Percentiles rank a stretch among this genome's conserved stretches.
Evolutionary conservation across 2,113 vertebrate species (phyloP).

Genomic region (Callionymus lyra): DNA sequence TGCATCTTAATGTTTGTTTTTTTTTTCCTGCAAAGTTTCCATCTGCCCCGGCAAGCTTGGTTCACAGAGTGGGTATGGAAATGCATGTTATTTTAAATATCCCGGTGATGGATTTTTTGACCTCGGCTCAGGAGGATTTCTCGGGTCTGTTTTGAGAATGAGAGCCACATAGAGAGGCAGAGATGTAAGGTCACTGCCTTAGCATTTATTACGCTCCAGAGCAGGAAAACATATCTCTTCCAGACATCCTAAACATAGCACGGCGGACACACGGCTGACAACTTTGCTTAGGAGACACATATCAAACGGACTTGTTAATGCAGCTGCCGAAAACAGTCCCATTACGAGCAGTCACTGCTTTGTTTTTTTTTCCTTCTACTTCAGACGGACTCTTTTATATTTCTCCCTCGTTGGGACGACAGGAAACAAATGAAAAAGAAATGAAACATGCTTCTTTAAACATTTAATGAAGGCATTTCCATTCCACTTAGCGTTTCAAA

Average conservation of each 20-base stretch:
- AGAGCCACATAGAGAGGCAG: constrained; percentile 39
- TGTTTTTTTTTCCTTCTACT: constrained; percentile 46
- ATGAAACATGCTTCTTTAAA: constrained; percentile 34
- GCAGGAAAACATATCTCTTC: constrained; percentile 62
- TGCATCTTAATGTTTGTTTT: constrained; percentile 35
- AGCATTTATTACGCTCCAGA: constrained; percentile 45
- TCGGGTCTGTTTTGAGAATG: constrained; percentile 55
- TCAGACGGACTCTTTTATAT: constrained; percentile 42
- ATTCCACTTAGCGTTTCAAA: constrained; percentile 21
- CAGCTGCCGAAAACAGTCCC: constrained; percentile 58
- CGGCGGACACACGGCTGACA: constrained; percentile 49
- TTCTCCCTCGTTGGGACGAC: constrained; percentile 15
- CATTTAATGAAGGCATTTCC: constrained; percentile 41
- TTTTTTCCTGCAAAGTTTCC: constrained; percentile 20
- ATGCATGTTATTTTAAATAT: constrained; percentile 41
- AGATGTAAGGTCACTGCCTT: constrained; percentile 44
- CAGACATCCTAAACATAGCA: constrained; percentile 49
- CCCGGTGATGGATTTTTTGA: constrained; percentile 51
- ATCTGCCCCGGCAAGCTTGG: constrained; percentile 20
- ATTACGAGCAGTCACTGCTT: constrained; percentile 45
- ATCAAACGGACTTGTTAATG: constrained; percentile 58
- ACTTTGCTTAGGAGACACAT: constrained; percentile 47
- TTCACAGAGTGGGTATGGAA: constrained; percentile 40
- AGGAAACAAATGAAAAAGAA: constrained; percentile 7
- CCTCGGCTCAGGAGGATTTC: constrained; percentile 45